phyloP scores from a whole-genome alignment of 2,888 invertebrate species.

The Cryptus armator region DNA sequence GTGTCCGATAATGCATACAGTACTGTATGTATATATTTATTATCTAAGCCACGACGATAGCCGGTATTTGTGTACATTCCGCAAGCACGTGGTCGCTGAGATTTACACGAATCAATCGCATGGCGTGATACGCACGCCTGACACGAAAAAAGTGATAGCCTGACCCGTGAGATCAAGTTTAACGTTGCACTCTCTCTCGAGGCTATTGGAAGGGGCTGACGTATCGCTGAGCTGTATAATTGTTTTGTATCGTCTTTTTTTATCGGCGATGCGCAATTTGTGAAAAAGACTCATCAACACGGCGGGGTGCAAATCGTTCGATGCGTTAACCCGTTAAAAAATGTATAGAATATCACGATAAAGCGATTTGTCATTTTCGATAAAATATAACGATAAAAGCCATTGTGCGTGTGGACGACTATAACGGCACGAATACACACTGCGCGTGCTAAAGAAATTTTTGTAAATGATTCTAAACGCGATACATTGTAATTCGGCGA shows the following conservation, averaged over 20 bases:
- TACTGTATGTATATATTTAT: neutral
- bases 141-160: constrained; percentile 45
- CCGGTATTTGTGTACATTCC: constrained; percentile 17
- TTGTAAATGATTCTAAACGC: neutral
- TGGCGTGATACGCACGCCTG: constrained; percentile 54
- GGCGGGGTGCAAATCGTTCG: neutral
- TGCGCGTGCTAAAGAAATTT: neutral
- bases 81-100: constrained; percentile 8
- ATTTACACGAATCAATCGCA: constrained; percentile 18
- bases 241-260: neutral
- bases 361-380: neutral
- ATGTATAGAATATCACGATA: neutral
- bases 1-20: constrained; percentile 14
- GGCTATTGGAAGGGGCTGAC: neutral
- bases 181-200: neutral
- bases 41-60: constrained; percentile 9
- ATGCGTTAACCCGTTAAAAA: neutral
- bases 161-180: constrained; percentile 45
- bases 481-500: neutral
- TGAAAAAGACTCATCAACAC: neutral
- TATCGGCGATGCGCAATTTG: constrained; percentile 3
- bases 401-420: neutral
- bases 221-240: neutral
- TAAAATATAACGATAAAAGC: neutral
- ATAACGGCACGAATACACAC: neutral